Conservation (phyloP, 2,888 invertebrate species). For the Acheta domesticus region DNA sequence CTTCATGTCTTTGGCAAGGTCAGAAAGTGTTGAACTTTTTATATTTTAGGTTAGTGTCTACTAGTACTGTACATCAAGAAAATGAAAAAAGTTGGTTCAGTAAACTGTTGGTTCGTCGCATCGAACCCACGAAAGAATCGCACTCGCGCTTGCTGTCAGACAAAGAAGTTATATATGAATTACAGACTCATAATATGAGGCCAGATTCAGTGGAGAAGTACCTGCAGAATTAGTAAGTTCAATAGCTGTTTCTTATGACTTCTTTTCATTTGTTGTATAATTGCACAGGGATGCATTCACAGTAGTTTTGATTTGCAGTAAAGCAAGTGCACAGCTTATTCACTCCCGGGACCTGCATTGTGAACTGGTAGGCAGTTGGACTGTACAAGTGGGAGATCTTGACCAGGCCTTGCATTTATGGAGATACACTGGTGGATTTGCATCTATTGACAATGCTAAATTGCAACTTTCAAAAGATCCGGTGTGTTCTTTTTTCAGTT, state of each 20-base stretch:
- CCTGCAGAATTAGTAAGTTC: constrained; percentile 83
- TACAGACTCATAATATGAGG: constrained; percentile 92
- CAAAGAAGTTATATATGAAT: constrained; percentile 91
- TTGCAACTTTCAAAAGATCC: constrained; percentile 63
- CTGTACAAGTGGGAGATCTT: constrained; percentile 92
- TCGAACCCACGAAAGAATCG: constrained; percentile 92
- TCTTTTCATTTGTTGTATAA: too few relatives aligned
- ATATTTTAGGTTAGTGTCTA: constrained; percentile 32
- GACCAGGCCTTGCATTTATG: constrained; percentile 96
- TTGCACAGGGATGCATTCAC: not conserved
- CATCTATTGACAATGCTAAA: constrained; percentile 77
- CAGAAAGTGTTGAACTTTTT: constrained; percentile 18
- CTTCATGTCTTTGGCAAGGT: constrained; percentile 12
- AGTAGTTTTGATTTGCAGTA: constrained; percentile 52
- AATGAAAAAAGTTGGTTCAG: constrained; percentile 76
- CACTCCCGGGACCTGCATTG: constrained; percentile 72
- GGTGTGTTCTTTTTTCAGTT: constrained; percentile 49
- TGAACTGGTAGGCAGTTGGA: constrained; percentile 93
- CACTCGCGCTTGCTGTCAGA: constrained; percentile 96
- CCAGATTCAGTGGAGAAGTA: constrained; percentile 85
- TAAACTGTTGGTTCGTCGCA: constrained; percentile 82
- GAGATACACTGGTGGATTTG: constrained; percentile 92
- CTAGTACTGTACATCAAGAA: constrained; percentile 31
- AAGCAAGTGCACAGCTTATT: constrained; percentile 73
- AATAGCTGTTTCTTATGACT: not conserved